A percentile compares a stretch with the other conserved stretches of the same genome.
phyloP scores from a whole-genome alignment of 2,113 vertebrate genomes.

The Pangasianodon hypophthalmus region DNA sequence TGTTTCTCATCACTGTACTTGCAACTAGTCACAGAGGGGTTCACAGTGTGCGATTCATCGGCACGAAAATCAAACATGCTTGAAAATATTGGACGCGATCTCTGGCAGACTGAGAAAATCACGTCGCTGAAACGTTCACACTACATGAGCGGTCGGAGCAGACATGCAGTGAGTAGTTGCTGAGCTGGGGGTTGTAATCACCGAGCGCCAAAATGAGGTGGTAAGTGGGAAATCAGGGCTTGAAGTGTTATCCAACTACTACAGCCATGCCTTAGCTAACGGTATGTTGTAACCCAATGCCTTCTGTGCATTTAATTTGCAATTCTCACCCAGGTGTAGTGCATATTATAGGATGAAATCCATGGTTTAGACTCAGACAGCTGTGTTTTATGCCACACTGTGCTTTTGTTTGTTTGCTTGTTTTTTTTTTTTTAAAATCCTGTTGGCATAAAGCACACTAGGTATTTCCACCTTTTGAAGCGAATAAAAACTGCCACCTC shows the following conservation, averaged over 20 bases:
- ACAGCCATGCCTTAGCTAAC: not conserved
- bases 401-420: constrained; percentile 4
- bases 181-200: not conserved
- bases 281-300: not conserved
- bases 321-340: not conserved
- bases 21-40: not conserved
- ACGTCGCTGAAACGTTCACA: not conserved
- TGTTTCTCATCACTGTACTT: not conserved
- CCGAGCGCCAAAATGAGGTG: not conserved
- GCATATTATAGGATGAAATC: not conserved
- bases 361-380: not conserved
- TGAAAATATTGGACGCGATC: not conserved
- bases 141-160: not conserved
- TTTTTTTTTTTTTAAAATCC: not conserved
- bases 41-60: not conserved
- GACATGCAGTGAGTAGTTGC: not conserved
- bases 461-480: constrained; percentile 21
- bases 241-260: not conserved
- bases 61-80: not conserved
- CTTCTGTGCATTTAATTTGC: not conserved
- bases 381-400: not conserved
- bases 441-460: constrained; percentile 22
- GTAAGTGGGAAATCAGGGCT: not conserved
- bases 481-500: constrained; percentile 29
- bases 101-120: not conserved